Percentiles rank a stretch among this genome's conserved stretches.
Evolutionary conservation across 2,797 vertebrate species (phyloP).

Genomic region (Oceanodroma leucorhoa): DNA sequence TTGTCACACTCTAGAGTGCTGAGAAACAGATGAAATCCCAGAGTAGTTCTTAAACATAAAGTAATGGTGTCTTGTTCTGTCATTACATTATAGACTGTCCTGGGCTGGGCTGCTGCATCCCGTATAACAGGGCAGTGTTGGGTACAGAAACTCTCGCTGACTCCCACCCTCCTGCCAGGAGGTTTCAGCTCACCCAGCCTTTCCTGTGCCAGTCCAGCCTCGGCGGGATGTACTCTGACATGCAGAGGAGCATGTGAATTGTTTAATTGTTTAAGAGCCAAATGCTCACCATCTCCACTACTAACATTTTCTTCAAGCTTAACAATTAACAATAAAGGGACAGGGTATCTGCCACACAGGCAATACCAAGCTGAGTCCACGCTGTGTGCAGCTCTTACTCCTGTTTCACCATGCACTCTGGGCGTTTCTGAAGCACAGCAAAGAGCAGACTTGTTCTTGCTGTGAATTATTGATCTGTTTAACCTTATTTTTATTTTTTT

Average conservation of each 20-base stretch:
- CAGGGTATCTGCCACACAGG: not conserved
- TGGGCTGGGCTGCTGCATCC: not conserved
- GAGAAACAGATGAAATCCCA: not conserved
- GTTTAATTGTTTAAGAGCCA: not conserved
- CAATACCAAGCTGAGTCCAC: rapidly evolving
- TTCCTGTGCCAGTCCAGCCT: not conserved
- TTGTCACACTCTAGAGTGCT: rapidly evolving
- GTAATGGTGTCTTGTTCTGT: not conserved
- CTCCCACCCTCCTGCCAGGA: rapidly evolving
- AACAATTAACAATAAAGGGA: not conserved
- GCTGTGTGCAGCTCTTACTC: not conserved
- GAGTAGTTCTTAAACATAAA: not conserved
- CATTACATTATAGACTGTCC: not conserved
- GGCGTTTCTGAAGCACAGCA: not conserved
- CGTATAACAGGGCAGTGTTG: rapidly evolving
- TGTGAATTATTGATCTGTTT: not conserved
- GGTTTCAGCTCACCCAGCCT: not conserved
- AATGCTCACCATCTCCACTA: not conserved
- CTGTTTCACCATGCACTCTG: rapidly evolving
- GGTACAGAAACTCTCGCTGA: not conserved
- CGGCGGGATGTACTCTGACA: rapidly evolving
- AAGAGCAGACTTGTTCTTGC: not conserved
- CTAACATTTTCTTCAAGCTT: not conserved
- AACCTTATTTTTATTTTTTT: not conserved
- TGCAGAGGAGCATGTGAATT: not conserved